Conservation (phyloP, 2,113 vertebrate genomes). For the Ia io region DNA sequence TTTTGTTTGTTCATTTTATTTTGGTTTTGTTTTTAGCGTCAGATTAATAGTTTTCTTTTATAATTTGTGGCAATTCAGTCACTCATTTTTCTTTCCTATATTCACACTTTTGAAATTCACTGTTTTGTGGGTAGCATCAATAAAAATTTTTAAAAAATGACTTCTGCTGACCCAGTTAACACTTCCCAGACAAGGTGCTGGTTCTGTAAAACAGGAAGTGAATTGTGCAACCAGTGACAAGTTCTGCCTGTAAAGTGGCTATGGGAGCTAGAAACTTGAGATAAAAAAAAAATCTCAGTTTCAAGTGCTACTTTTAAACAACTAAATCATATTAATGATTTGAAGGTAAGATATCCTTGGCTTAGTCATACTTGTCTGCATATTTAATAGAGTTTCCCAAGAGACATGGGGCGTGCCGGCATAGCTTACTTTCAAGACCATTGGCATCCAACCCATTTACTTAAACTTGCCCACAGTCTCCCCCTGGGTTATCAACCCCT, state of each 20-base stretch:
- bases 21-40: neutral
- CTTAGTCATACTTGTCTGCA: neutral
- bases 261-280: neutral
- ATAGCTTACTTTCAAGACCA: neutral
- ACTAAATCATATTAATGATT: conserved; percentile 42
- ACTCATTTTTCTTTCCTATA: neutral
- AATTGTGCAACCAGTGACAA: neutral
- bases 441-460: neutral
- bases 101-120: conserved; percentile 19
- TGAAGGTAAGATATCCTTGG: neutral
- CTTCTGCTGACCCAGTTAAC: neutral
- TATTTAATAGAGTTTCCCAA: conserved; percentile 5
- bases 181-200: neutral
- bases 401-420: neutral
- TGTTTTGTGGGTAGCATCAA: neutral
- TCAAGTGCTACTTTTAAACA: conserved; percentile 34
- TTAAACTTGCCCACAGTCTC: neutral
- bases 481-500: neutral
- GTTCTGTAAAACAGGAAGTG: neutral
- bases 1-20: neutral
- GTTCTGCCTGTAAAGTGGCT: neutral
- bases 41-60: neutral
- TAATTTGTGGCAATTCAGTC: neutral
- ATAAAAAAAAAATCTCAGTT: neutral
- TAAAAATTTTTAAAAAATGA: conserved; percentile 25